These are phyloP conservation scores for Margarornis squamiger DNA, from an alignment of 2,797 vertebrate species.

Conservation along the genomic window DNA sequence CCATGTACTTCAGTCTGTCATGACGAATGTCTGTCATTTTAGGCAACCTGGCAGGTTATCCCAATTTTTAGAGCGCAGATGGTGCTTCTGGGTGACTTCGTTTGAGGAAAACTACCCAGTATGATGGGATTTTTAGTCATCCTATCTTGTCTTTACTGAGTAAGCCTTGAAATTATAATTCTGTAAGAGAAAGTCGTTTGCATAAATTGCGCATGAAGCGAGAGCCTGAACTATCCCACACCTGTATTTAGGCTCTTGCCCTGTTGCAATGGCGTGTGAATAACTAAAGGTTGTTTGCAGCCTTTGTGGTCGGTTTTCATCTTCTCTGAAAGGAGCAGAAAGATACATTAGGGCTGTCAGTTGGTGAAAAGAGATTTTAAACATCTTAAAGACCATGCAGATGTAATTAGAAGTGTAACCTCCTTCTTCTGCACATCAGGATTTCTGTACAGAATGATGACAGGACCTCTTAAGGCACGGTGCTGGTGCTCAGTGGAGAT, in stretches of 20 bases:
- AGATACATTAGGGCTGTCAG: not conserved
- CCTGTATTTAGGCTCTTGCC: not conserved
- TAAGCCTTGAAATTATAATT: not conserved
- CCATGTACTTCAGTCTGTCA: not conserved
- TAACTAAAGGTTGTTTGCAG: not conserved
- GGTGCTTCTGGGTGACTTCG: not conserved
- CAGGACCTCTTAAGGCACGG: not conserved
- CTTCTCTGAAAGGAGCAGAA: not conserved
- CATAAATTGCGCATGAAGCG: not conserved
- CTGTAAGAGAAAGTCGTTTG: not conserved
- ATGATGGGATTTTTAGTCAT: not conserved
- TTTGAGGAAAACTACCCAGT: not conserved
- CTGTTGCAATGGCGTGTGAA: not conserved
- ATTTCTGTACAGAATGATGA: not conserved
- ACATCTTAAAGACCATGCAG: not conserved
- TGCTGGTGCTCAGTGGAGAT: not conserved
- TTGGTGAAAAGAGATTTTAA: not conserved
- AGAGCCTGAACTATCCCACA: not conserved
- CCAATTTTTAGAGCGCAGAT: not conserved
- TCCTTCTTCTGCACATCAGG: not conserved
- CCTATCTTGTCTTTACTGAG: not conserved
- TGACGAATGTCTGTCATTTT: constrained; percentile 21
- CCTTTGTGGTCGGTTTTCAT: not conserved
- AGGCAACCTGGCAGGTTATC: not conserved
- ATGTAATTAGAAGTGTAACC: constrained; percentile 51